Conservation (phyloP, 2,113 vertebrate genomes). For the Oceanites oceanicus region DNA sequence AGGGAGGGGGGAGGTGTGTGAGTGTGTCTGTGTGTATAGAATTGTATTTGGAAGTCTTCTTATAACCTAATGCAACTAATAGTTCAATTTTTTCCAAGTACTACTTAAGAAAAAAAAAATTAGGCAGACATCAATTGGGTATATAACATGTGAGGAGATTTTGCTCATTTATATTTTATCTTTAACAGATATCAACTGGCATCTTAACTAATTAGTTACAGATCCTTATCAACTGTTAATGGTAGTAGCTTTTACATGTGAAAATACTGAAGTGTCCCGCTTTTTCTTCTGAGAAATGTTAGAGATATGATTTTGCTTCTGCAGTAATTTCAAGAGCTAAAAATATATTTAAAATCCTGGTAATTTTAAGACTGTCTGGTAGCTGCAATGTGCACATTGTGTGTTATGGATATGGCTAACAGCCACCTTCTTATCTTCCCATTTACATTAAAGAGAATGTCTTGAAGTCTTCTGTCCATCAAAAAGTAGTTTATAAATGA, state of each 20-base stretch:
- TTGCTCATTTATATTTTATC: constrained; percentile 23
- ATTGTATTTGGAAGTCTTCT: not conserved
- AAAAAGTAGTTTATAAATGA: constrained; percentile 14
- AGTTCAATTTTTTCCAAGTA: not conserved
- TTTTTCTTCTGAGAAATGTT: not conserved
- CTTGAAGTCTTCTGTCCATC: not conserved
- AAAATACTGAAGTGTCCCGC: not conserved
- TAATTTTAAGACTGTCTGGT: not conserved
- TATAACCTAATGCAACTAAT: not conserved
- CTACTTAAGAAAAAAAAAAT: not conserved
- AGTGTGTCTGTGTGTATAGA: not conserved
- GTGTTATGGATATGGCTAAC: not conserved
- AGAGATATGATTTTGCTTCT: not conserved
- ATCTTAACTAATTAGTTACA: not conserved
- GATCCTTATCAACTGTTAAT: not conserved
- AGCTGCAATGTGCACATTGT: not conserved
- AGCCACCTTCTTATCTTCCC: not conserved
- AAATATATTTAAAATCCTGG: not conserved
- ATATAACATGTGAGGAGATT: not conserved
- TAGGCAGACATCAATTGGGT: not conserved
- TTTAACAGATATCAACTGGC: not conserved
- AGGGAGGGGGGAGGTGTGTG: too few relatives aligned
- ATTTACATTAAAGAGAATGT: not conserved
- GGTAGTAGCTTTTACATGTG: not conserved
- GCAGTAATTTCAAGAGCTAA: not conserved